Base-by-base conservation (phyloP, 1,140 invertebrate species). In the Trypoxylus dichotomus region DNA sequence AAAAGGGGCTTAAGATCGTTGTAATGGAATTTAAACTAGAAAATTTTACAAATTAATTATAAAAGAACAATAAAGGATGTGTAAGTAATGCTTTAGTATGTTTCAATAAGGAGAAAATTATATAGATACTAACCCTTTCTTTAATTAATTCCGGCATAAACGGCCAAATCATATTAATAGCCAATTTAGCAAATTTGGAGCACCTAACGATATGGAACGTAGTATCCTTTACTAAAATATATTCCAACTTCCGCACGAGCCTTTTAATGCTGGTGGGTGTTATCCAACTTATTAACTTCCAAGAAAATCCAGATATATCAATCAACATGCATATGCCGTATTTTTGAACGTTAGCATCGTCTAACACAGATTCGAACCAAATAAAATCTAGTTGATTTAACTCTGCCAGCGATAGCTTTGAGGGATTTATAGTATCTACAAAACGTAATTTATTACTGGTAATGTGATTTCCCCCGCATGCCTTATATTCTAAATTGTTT, bases 321-420 rank as follows among this genome's bases (percentile, higher is more conserved):
- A 87, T 75, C n/a, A 87, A 81, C 27, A 84, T 80, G 73, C 85
- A 83, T 1, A 86, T 60, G 8, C 86, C 86, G 29, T 85, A 83
- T 76, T 80, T 74, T 75, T 83, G 79, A 10, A 84, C 85, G 76
- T 84, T 80, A 21, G 78, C 76, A 75, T 86, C 85, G 78, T 85
- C 84, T 78, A 82, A 77, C 7, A 82, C 80, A 5, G 81, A 74
- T 77, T 85, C 84, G 32, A 86, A 37, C 82, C 82, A 84, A 2
- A 85, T 73, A 76, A 84, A 83, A 76, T 86, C 84, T 5, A 85
- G 72, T 73, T 82, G 79, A 43, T 81, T 76, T 63, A 79, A 15
- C 19, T 82, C 76, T 11, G 76, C 72, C 10, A 81, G 19, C 13
- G 74, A 71, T 25, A 77, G 77, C 43, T 78, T 68, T 63, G 75